Conservation (phyloP, 2,797 vertebrate species). For the Galago senegalensis region DNA sequence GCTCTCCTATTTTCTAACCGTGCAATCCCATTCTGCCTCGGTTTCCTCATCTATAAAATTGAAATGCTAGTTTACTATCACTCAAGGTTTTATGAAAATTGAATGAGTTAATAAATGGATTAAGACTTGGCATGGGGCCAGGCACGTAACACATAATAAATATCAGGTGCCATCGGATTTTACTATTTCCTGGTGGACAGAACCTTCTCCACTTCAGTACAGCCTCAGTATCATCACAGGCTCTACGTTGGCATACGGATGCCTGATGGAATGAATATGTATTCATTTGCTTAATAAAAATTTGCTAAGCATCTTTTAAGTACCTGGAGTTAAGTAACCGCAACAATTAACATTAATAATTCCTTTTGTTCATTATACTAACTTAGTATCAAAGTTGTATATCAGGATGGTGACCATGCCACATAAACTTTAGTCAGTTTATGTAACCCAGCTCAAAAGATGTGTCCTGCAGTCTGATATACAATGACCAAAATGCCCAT, state of each 20-base stretch:
- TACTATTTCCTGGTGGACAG: neutral
- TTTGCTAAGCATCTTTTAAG: neutral
- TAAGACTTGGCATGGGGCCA: neutral
- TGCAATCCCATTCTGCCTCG: neutral
- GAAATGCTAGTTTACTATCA: neutral
- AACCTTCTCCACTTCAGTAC: neutral
- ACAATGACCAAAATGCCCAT: neutral
- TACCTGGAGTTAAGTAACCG: conserved; percentile 19
- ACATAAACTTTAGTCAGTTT: neutral
- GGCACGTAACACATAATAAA: neutral
- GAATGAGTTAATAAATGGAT: conserved; percentile 27
- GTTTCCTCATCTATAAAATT: conserved; percentile 22
- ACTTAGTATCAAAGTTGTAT: neutral
- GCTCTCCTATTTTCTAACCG: neutral
- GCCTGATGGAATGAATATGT: neutral
- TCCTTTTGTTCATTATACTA: neutral
- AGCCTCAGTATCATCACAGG: neutral
- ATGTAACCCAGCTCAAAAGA: neutral
- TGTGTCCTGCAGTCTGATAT: neutral
- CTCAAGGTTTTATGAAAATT: conserved; percentile 9
- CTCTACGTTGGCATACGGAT: neutral
- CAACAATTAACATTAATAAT: neutral
- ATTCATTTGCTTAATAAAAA: neutral
- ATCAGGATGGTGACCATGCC: neutral
- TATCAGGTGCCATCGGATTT: neutral